Evolutionary conservation across 2,797 vertebrate genomes (phyloP).

Genomic region (Babyrousa celebensis): DNA sequence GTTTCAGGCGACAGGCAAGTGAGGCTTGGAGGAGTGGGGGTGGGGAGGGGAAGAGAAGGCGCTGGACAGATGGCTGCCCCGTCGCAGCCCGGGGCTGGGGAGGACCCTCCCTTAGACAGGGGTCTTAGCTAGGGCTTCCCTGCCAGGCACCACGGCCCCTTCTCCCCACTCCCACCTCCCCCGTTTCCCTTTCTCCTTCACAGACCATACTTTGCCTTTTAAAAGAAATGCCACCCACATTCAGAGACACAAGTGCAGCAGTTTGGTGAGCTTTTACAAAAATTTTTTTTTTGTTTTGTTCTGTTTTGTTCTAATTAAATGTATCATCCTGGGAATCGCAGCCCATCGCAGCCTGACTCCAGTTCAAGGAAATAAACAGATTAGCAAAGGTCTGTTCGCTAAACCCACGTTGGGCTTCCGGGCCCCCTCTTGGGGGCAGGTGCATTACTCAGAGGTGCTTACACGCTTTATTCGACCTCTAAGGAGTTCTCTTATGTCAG

Average conservation of each 20-base stretch:
- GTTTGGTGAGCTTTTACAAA: constrained; percentile 88
- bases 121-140: background rate
- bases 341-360: constrained; percentile 86
- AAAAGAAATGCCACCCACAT: constrained; percentile 88
- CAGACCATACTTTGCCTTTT: constrained; percentile 87
- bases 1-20: constrained; percentile 45
- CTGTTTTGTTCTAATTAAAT: constrained; percentile 86
- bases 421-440: constrained; percentile 82
- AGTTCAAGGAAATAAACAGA: constrained; percentile 86
- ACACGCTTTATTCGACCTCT: constrained; percentile 84
- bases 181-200: constrained; percentile 84
- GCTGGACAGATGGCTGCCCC: constrained; percentile 63
- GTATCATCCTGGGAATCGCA: constrained; percentile 87
- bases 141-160: constrained; percentile 17
- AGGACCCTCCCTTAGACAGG: background rate
- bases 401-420: constrained; percentile 79
- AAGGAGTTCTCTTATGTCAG: constrained; percentile 88
- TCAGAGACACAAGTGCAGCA: constrained; percentile 88
- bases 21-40: constrained; percentile 1
- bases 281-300: constrained; percentile 67
- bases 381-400: constrained; percentile 83
- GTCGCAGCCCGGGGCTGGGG: constrained; percentile 4
- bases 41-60: constrained; percentile 39
- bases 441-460: constrained; percentile 85
- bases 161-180: constrained; percentile 75